A percentile compares a stretch with the other conserved stretches of the same genome.
Conservation (phyloP, 2,113 vertebrate species). For the Lota lota region DNA sequence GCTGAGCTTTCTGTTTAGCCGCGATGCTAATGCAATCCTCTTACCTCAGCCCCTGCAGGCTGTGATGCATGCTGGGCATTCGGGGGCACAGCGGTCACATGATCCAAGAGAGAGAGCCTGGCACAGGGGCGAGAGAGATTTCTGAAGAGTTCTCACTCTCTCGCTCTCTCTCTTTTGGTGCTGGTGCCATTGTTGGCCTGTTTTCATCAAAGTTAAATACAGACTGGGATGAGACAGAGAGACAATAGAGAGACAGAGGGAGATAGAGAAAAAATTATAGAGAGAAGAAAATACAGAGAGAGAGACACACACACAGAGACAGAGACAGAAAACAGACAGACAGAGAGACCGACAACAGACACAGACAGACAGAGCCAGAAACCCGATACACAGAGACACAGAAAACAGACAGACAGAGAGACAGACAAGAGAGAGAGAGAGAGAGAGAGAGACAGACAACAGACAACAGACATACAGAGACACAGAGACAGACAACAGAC, state of each 20-base stretch:
- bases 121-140: conserved; percentile 50
- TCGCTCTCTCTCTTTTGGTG: not conserved
- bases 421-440: no score
- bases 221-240: conserved; percentile 7
- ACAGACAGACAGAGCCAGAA: no score
- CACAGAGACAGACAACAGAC: not conserved
- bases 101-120: conserved; percentile 19
- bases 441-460: no score
- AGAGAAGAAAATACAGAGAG: no score
- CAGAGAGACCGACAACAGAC: no score
- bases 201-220: conserved; percentile 38
- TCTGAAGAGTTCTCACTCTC: conserved; percentile 44
- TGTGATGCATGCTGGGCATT: conserved; percentile 36
- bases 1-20: conserved; percentile 28
- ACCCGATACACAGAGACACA: no score
- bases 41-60: conserved; percentile 35
- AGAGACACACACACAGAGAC: no score
- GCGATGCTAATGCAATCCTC: conserved; percentile 31
- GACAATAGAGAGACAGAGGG: no score
- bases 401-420: no score
- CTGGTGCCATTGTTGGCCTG: conserved; percentile 34
- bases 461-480: not conserved
- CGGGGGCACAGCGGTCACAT: conserved; percentile 18
- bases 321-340: no score
- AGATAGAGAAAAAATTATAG: no score